A percentile compares a stretch with the other conserved stretches of the same genome.
Evolutionary conservation across 2,888 invertebrate genomes (phyloP).

Genomic region (Tipula helvola): DNA sequence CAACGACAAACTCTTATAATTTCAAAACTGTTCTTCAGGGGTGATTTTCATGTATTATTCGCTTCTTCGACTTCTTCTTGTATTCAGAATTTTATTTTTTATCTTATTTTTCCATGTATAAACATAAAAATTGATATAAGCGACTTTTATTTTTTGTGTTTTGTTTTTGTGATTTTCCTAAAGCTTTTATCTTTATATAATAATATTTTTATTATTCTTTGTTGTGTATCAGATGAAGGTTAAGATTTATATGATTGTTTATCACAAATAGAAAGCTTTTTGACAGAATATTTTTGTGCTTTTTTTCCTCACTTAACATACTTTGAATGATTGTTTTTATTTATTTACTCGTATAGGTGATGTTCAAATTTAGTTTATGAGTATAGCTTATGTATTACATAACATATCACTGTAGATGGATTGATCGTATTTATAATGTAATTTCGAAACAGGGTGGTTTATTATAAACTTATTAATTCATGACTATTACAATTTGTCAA

Average conservation of each 20-base stretch:
- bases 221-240: neutral
- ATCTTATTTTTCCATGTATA: neutral
- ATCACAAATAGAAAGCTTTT: neutral
- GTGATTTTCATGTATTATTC: neutral
- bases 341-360: neutral
- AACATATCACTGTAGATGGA: too few relatives aligned
- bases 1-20: neutral
- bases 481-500: too few relatives aligned
- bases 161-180: neutral
- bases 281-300: neutral
- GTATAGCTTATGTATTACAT: neutral
- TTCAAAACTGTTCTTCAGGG: neutral
- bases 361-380: neutral
- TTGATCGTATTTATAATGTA: too few relatives aligned
- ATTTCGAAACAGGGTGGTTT: too few relatives aligned
- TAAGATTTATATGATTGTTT: neutral
- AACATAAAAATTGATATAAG: neutral
- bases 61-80: neutral
- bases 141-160: neutral
- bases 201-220: neutral
- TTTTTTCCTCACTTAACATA: neutral
- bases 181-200: neutral
- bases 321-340: neutral
- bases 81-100: neutral
- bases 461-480: too few relatives aligned